A percentile compares a stretch with the other conserved stretches of the same genome.
Conservation (phyloP, 2,113 vertebrate genomes). For the Cephalopholis sonnerati region DNA sequence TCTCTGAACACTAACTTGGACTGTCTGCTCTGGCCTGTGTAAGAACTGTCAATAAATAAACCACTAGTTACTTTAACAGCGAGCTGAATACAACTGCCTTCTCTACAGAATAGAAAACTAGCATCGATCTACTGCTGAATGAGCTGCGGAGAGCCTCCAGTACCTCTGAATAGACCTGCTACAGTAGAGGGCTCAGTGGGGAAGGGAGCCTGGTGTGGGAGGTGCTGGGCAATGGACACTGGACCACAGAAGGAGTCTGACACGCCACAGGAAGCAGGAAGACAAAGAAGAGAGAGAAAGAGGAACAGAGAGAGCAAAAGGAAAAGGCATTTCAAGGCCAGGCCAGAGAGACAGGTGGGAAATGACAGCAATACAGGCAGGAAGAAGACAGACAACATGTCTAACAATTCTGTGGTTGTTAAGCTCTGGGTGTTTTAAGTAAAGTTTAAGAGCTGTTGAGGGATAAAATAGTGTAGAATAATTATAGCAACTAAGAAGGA, state of each 20-base stretch:
- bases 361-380: conserved; percentile 61
- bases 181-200: conserved; percentile 90
- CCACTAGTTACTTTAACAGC: conserved; percentile 1
- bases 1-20: background rate
- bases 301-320: conserved; percentile 54
- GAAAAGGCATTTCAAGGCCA: conserved; percentile 68
- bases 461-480: conserved; percentile 34
- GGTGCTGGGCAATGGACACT: conserved; percentile 86
- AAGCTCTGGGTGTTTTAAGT: conserved; percentile 13
- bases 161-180: conserved; percentile 94
- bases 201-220: conserved; percentile 90
- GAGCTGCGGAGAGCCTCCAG: conserved; percentile 50
- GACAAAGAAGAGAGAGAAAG: conserved; percentile 27
- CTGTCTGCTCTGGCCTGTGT: background rate
- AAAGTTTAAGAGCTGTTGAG: conserved; percentile 5
- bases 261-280: conserved; percentile 78
- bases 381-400: conserved; percentile 39
- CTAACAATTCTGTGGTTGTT: conserved; percentile 5
- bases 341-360: conserved; percentile 58
- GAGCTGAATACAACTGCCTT: conserved; percentile 7
- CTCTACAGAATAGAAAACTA: conserved; percentile 20
- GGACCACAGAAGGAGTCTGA: conserved; percentile 95
- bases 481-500: conserved; percentile 24
- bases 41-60: background rate
- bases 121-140: conserved; percentile 25